Percentiles rank a stretch among this genome's conserved stretches.
These are phyloP conservation scores for Macroglossus sobrinus DNA, from an alignment of 2,113 vertebrate species.

Conservation along the genomic window DNA sequence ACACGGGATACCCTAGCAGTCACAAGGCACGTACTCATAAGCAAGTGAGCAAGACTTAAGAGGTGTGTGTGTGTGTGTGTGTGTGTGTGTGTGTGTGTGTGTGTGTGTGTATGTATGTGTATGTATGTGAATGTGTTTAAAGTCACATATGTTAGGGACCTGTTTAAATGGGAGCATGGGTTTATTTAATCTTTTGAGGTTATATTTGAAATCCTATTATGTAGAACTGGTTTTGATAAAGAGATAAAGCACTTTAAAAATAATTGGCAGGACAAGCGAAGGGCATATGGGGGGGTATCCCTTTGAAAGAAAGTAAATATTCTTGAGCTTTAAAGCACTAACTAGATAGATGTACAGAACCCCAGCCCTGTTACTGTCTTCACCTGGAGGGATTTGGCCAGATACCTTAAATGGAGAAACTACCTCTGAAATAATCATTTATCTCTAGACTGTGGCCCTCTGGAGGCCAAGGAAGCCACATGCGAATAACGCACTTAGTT, in stretches of 20 bases:
- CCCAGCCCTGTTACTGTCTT: neutral
- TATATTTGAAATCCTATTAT: neutral
- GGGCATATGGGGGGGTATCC: neutral
- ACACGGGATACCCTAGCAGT: neutral
- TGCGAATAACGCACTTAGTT: neutral
- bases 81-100: neutral
- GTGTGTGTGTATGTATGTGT: neutral
- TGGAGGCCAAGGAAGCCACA: neutral
- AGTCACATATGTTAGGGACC: neutral
- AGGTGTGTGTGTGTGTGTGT: neutral
- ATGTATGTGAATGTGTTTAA: too few species aligned
- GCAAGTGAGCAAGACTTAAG: neutral
- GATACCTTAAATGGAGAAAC: neutral
- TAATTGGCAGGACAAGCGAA: neutral
- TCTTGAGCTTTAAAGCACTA: neutral
- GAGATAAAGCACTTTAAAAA: neutral
- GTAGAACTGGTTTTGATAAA: neutral
- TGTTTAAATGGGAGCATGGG: neutral
- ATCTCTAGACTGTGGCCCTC: neutral
- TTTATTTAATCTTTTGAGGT: neutral
- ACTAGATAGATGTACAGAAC: fast-evolving
- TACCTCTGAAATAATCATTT: neutral
- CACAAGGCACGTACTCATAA: neutral
- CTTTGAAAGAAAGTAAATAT: neutral
- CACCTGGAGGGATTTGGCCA: neutral